A percentile compares a stretch with the other conserved stretches of the same genome.
Evolutionary conservation across 2,888 invertebrate species (phyloP).

Genomic region (Xestoiulus laeticollis): DNA sequence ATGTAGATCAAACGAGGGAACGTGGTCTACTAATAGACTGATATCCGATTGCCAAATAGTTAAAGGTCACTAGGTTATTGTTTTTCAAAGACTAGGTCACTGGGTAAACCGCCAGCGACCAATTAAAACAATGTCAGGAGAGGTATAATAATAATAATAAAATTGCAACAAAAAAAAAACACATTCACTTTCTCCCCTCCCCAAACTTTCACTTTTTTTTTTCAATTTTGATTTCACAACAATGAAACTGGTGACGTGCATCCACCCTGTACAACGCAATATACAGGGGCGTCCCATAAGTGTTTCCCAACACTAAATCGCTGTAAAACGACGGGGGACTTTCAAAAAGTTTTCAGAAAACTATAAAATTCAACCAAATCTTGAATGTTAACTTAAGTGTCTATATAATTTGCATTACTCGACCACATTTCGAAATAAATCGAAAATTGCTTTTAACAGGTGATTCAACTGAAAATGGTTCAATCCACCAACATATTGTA

Average conservation of each 20-base stretch:
- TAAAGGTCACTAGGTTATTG: slow-evolving; percentile 19
- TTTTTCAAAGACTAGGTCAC: slow-evolving; percentile 16
- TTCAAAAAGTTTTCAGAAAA: too few species aligned
- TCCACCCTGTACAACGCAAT: neutral
- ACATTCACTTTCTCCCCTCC: neutral
- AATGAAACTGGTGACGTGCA: neutral
- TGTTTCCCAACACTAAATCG: neutral
- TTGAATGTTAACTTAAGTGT: too few species aligned
- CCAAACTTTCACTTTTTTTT: neutral
- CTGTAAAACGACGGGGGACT: neutral
- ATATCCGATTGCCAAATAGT: slow-evolving; percentile 11
- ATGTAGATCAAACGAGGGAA: slow-evolving; percentile 15
- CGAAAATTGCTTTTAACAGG: too few species aligned
- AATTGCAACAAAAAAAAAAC: neutral
- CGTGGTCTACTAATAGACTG: slow-evolving; percentile 26
- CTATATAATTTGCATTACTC: too few species aligned
- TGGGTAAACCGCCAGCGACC: slow-evolving; percentile 19
- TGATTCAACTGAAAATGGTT: too few species aligned
- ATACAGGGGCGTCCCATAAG: neutral
- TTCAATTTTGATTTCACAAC: neutral
- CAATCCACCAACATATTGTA: too few species aligned
- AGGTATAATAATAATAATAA: neutral
- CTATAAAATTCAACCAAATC: too few species aligned
- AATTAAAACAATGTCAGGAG: slow-evolving; percentile 19
- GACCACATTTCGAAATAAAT: too few species aligned